These are phyloP conservation scores for Colletes gigas DNA, from an alignment of 1,140 invertebrate genomes.

Conservation along the genomic window DNA sequence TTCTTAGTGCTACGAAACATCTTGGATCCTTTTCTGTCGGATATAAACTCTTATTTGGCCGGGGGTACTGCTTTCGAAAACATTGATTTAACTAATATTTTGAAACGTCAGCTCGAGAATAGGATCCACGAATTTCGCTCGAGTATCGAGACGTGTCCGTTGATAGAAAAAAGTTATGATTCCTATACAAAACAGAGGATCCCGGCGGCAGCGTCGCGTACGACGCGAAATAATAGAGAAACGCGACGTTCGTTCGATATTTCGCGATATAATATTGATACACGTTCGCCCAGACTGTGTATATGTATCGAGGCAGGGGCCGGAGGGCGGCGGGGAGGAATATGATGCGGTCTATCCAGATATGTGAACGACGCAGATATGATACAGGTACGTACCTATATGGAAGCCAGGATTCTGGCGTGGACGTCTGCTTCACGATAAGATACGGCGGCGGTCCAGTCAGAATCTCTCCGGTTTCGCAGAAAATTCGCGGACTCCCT, in stretches of 20 bases:
- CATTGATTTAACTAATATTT: no score
- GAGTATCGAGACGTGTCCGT: no score
- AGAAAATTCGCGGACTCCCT: conserved; percentile 67
- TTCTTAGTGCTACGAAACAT: no score
- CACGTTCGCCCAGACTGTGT: conserved; percentile 60
- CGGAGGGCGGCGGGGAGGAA: conserved; percentile 37
- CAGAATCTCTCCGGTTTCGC: conserved; percentile 67
- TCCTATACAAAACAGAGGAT: conserved; percentile 15
- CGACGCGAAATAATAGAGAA: conserved; percentile 57
- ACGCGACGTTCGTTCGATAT: conserved; percentile 74
- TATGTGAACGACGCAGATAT: conserved; percentile 70
- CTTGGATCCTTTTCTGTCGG: no score
- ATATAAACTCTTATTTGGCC: no score
- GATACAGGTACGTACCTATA: conserved; percentile 70
- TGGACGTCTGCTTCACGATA: conserved; percentile 74
- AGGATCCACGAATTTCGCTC: no score
- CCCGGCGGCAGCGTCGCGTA: conserved; percentile 32
- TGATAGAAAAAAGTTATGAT: no score
- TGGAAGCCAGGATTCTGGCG: conserved; percentile 70
- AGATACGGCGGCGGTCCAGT: conserved; percentile 67
- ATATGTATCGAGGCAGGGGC: conserved; percentile 47
- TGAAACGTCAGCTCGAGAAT: no score
- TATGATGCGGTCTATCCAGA: conserved; percentile 73
- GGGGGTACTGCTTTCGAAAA: no score
- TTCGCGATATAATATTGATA: conserved; percentile 76